Conservation (phyloP, 2,888 invertebrate genomes). For the Cerceris ruficornis region DNA sequence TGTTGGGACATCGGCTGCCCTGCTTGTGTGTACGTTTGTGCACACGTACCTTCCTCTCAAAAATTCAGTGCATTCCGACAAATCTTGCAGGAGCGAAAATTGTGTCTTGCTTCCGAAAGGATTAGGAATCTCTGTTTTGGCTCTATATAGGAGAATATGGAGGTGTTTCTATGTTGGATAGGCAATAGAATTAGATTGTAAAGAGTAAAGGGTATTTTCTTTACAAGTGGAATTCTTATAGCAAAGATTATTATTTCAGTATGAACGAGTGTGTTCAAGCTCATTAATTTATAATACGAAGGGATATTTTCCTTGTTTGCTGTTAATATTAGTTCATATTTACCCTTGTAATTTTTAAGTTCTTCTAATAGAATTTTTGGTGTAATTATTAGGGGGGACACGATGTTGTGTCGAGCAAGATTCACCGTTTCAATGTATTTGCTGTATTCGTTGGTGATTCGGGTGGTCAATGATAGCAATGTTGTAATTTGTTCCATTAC, state of each 20-base stretch:
- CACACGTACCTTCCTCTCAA: slow-evolving; percentile 10
- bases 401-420: not conserved
- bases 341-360: not conserved
- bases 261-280: not conserved
- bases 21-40: not conserved
- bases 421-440: slow-evolving; percentile 8
- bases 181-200: slow-evolving; percentile 3
- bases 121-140: not conserved
- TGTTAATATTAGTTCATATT: not conserved
- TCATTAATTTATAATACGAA: not conserved
- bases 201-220: not conserved
- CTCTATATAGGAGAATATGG: slow-evolving; percentile 5
- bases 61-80: slow-evolving; percentile 4
- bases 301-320: not conserved
- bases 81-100: not conserved
- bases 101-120: not conserved
- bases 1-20: not conserved
- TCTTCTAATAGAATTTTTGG: slow-evolving; percentile 10
- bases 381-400: slow-evolving; percentile 9
- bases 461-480: not conserved
- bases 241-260: not conserved
- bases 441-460: not conserved
- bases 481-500: slow-evolving; percentile 1
- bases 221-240: not conserved
- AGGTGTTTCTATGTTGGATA: slow-evolving; percentile 1